Evolutionary conservation across 2,797 vertebrate genomes (phyloP).

Genomic region (Brachyalestes nurse): DNA sequence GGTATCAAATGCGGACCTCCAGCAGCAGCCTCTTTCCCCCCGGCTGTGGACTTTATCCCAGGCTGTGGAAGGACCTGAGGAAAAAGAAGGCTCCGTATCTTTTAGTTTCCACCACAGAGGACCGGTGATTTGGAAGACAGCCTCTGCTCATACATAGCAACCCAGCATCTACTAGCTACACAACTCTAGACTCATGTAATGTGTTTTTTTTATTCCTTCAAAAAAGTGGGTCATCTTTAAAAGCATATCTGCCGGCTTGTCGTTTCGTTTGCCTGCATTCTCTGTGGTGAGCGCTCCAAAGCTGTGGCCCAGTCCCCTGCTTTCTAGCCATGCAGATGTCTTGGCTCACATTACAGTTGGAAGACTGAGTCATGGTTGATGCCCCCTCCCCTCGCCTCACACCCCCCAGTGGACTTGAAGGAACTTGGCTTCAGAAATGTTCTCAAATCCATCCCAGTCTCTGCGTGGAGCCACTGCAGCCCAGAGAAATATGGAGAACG

Average conservation of each 20-base stretch:
- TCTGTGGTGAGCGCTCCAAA: conserved; percentile 32
- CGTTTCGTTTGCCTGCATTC: conserved; percentile 33
- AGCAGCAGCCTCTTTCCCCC: conserved; percentile 67
- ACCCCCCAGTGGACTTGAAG: conserved; percentile 70
- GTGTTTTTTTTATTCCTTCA: neutral
- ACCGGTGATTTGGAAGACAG: conserved; percentile 3
- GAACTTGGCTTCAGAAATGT: conserved; percentile 71
- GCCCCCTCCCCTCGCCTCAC: conserved; percentile 2
- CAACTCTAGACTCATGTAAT: neutral
- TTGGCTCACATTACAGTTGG: conserved; percentile 74
- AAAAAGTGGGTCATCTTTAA: conserved; percentile 46
- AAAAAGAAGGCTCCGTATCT: conserved; percentile 48
- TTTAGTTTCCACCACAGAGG: conserved; percentile 47
- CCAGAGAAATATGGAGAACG: conserved; percentile 69
- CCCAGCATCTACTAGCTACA: neutral
- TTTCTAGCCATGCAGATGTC: conserved; percentile 78
- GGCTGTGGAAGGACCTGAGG: conserved; percentile 54
- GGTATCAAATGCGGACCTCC: conserved; percentile 59
- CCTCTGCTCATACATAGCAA: neutral
- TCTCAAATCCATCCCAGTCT: conserved; percentile 73
- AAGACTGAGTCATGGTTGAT: conserved; percentile 67
- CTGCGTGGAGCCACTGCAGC: conserved; percentile 67
- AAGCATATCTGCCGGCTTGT: conserved; percentile 27
- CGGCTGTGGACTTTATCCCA: conserved; percentile 70
- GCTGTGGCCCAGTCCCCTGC: conserved; percentile 41